Base-by-base conservation (phyloP, 2,888 invertebrate genomes). In the Autographa gamma region DNA sequence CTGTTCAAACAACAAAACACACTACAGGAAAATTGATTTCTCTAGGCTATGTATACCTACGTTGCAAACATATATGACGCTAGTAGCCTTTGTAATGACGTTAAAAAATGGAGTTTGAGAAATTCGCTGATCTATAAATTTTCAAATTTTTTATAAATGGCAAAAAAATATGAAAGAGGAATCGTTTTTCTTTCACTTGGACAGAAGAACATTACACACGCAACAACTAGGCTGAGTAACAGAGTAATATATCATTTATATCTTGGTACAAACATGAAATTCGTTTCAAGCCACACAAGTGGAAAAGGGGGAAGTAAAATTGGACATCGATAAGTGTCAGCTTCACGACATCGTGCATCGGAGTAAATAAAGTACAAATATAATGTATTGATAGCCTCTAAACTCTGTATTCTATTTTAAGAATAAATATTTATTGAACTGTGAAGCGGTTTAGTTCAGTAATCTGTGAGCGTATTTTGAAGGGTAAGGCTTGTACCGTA, bases 321-420 rank as follows among this genome's bases (percentile, higher is more conserved):
- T 79, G 80, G 61, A 73, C 76, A 76, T 73, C 70, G 73, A 80
- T 68, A 79, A 66, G 76, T 71, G 72, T 75, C 79, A 72, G 72
- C 52, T 69, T 72, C 69, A 63, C 70, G 79, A 70, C 63, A 60
- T 48, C 38, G 52, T 79, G 68, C 63, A 60, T 48, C 38, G 52
- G 25, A 59, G 68, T n/a, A n/a, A n/a, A n/a, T n/a, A 48, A 13
- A 68, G 63, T 66, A 48, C 48, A 62, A 66, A 61, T 59, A 68
- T 78, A 65, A 76, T 59, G 59, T 65, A 64, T 70, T 67, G 75
- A 69, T 61, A 64, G 61, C 61, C 63, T 60, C 25, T 48, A 59
- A 43, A 31, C 59, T 66, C 38, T 70, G 31, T 38, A 25, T 60
- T 65, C 38, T 75, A 60, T 75, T 63, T 60, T 66, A 48, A 56